Evolutionary conservation across 2,797 vertebrate species (phyloP), one percentile per base, ranked within the genome.

Genomic region (Poeciliopsis presidionis): DNA sequence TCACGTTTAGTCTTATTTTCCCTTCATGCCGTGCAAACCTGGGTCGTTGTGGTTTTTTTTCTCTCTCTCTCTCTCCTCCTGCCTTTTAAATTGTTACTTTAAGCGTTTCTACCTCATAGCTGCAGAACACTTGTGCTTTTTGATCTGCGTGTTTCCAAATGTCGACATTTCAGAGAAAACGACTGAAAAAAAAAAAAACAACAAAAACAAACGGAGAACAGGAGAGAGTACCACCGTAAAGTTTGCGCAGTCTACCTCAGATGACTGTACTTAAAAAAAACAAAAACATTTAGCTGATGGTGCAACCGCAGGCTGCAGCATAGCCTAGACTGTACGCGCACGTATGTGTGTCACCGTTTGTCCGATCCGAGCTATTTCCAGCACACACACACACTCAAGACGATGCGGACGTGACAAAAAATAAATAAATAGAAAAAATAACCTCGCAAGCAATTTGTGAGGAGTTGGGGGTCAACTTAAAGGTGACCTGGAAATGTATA

Each of bases 101-200:
- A 96, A 97, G 96, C 96, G 96, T 97, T 97, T 98, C 97, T 98
- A 98, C 97, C 97, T 98, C 97, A 97, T 97, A 95, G 96, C 96
- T 97, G 96, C 96, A 96, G 96, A 96, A 95, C 96, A 97, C 95
- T 95, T 96, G 94, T 96, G 96, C 96, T 97, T 96, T 97, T 97
- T 97, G 96, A 96, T 96, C 97, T 95, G 95, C 93, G 94, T 90
- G 79, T 90, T 91, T 89, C 95, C 95, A 96, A 96, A 97, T 96
- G 95, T 97, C 95, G 91, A 95, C 95, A 96, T 96, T 96, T 96
- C 86, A 90, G 95, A 94, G 79, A 96, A 93, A 80, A 63, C 72
- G 67, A 41, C 41, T 36, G 36, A 11, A 53, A 61, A 72, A 59
- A 51, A 57, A 25, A 13, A 67, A 11, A 11, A 43, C 2, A 43